These are phyloP conservation scores for Pyrgilauda ruficollis DNA, from an alignment of 2,113 vertebrate genomes.

Conservation along the genomic window DNA sequence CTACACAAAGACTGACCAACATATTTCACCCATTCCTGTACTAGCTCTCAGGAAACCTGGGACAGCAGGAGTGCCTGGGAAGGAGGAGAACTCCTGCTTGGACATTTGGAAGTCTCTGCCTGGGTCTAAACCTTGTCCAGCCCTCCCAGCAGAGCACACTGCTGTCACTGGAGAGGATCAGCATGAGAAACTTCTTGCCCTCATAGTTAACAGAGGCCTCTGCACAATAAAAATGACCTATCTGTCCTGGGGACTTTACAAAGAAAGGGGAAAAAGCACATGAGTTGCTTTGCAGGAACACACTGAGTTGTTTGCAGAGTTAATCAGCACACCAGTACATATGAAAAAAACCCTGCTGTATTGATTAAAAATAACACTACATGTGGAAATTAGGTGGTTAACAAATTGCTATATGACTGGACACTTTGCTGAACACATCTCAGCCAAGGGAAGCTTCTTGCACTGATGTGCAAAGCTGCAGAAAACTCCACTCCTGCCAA, in stretches of 20 bases:
- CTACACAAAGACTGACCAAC: not conserved
- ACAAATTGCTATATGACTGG: not conserved
- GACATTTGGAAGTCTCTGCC: not conserved
- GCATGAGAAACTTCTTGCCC: not conserved
- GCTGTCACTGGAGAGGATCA: not conserved
- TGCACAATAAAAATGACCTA: not conserved
- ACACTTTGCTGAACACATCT: not conserved
- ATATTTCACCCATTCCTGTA: not conserved
- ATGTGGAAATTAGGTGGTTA: not conserved
- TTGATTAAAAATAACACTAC: not conserved
- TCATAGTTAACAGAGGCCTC: not conserved
- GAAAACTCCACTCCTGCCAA: not conserved
- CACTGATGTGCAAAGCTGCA: not conserved
- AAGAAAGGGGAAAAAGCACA: not conserved
- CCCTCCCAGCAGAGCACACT: not conserved
- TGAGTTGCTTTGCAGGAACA: too few species aligned
- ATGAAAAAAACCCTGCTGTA: rapidly evolving
- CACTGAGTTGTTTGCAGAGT: not conserved
- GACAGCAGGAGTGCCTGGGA: not conserved
- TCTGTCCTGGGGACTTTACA: not conserved
- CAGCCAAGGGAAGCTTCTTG: not conserved
- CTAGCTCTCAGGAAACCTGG: not conserved
- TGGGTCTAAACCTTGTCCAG: not conserved
- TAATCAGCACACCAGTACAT: not conserved
- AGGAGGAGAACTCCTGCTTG: not conserved